Percentiles rank a stretch among this genome's conserved stretches.
These are phyloP conservation scores for Epirrita christyi DNA, from an alignment of 2,888 invertebrate genomes.

Conservation along the genomic window DNA sequence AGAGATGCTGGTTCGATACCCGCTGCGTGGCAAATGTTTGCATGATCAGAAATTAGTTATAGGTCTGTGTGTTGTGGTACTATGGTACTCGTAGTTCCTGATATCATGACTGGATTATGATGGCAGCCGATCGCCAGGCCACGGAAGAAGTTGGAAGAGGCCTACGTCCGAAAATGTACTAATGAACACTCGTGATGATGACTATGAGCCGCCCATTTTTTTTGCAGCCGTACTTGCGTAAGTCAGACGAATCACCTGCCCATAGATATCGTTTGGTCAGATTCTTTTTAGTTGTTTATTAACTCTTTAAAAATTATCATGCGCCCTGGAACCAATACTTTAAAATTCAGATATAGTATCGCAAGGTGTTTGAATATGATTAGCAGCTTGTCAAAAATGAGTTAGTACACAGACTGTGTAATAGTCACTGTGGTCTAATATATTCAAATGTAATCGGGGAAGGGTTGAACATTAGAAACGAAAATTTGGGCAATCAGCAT, in stretches of 20 bases:
- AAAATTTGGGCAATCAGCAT: background rate
- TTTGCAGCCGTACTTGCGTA: background rate
- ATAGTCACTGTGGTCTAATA: constrained; percentile 52
- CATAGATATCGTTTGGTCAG: constrained; percentile 58
- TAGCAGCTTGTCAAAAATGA: constrained; percentile 83
- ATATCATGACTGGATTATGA: too few relatives aligned
- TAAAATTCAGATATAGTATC: constrained; percentile 70
- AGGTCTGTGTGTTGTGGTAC: too few relatives aligned
- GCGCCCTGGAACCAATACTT: constrained; percentile 67
- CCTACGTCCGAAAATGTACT: too few relatives aligned
- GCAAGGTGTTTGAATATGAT: constrained; percentile 85
- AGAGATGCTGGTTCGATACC: too few relatives aligned
- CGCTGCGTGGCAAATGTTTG: too few relatives aligned
- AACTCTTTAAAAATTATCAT: constrained; percentile 65
- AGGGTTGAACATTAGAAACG: constrained; percentile 60
- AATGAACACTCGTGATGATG: too few relatives aligned
- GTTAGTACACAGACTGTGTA: constrained; percentile 50
- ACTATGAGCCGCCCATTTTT: background rate
- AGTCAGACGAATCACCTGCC: constrained; percentile 45
- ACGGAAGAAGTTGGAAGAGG: too few relatives aligned
- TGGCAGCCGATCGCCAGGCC: too few relatives aligned
- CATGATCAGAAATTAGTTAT: too few relatives aligned
- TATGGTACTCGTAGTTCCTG: too few relatives aligned
- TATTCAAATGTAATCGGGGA: constrained; percentile 74
- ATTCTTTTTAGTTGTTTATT: constrained; percentile 65